Evolutionary conservation across 1,140 invertebrate genomes (phyloP), one percentile per base, ranked within the genome.

Genomic region (Pachypeltis micranthus): DNA sequence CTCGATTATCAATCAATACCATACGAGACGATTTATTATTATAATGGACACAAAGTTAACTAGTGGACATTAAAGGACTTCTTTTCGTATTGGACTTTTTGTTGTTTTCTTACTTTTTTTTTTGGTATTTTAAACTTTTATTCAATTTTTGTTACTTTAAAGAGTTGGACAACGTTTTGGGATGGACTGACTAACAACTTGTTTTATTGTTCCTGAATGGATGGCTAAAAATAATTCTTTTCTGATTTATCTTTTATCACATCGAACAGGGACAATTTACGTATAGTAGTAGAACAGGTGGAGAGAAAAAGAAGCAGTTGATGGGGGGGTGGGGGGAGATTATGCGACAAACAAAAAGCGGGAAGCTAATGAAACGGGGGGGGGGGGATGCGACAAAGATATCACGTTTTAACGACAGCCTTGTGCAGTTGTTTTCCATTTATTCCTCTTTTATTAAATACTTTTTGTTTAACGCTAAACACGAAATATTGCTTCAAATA

Each of bases 31-130:
- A 51, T 16, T 51, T 51, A 51, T 51, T 16, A 4, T 7, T 21
- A 16, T 51, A 51, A 51, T 51, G 47, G 47, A 51, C 47, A 51
- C 47, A 51, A 51, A n/a, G n/a, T 51, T 21, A 51, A 51, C 47
- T 51, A 51, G 47, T 51, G 47, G 47, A 51, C 47, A 10, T n/a
- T n/a, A 51, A 4, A 51, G 47, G 47, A 51, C 47, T 51, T 51
- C n/a, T n/a, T n/a, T n/a, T n/a, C n/a, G 23, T 10, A 51, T 21
- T 51, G 47, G 47, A 51, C 47, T 39, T n/a, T n/a, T n/a, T n/a
- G n/a, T n/a, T n/a, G n/a, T n/a, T n/a, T n/a, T n/a, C n/a, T n/a
- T n/a, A n/a, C n/a, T n/a, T n/a, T n/a, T n/a, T n/a, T n/a, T n/a
- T n/a, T n/a, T n/a, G n/a, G n/a, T 39, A 51, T 51, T 51, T 51